Evolutionary conservation across 2,888 invertebrate species (phyloP), one percentile per base, ranked within the genome.

Genomic region (Quadroppia sp.): DNA sequence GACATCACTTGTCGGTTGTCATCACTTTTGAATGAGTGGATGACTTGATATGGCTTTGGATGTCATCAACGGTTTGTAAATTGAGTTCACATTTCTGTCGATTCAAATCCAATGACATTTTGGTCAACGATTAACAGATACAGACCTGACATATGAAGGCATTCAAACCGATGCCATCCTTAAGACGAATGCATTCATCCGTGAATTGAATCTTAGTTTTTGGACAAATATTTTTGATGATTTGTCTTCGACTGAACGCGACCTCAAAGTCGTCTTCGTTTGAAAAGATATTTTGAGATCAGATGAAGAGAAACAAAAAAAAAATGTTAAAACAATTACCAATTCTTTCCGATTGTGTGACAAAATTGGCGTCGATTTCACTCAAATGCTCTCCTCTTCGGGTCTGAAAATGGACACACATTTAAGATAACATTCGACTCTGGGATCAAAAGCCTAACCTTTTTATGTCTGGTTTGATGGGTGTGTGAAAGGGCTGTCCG

Each of bases 231-330:
- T 11, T 61, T 17, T 61, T 61, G 1, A 61, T 2, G 11, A 3
- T 1, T 1, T 28, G 7, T 32, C 15, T 61, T 15, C 61, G 28
- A 1, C 17, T 11, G 32, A 61, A 61, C 17, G 30, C 61, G 3
- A 61, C 61, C 6, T 61, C 61, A 17, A 61, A 61, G 1, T 61
- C 61, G n/a, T 61, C 61, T 59, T 32, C 4, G 25, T 61, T 59
- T 30, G 3, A 61, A 61, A 32, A 1, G 3, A 53, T 15, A 13
- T 6, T 53, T 53, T 48, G 36, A 36, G 32, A 61, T 59, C 11
- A 59, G 9, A 9, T 59, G n/a, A 61, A 23, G 1, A 25, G 13
- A 23, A 23, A 28, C n/a, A n/a, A 2, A 28, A 4, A 56, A 61
- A 4, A 17, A 61, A 9, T 32, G n/a, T 17, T 9, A 1, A 61